phyloP scores from a whole-genome alignment of 2,113 vertebrate species.

The Alligator sinensis region DNA sequence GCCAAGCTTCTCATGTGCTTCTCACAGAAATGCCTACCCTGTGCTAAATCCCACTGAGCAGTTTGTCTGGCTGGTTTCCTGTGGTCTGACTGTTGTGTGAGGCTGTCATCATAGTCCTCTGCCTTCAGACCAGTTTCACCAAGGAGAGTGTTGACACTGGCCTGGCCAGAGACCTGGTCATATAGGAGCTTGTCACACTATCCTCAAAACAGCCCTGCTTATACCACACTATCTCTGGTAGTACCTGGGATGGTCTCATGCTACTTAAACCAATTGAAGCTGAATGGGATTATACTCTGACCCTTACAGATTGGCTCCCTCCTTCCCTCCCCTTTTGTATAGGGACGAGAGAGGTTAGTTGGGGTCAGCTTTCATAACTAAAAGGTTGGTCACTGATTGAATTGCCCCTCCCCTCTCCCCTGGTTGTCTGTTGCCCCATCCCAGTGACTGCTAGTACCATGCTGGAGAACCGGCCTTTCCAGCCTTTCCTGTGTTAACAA shows the following conservation, averaged over 20 bases:
- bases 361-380: not conserved
- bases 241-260: not conserved
- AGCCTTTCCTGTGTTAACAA: no score
- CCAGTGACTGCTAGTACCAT: not conserved
- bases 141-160: not conserved
- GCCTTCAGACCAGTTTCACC: not conserved
- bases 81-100: constrained; percentile 48
- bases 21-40: constrained; percentile 58
- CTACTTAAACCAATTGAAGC: not conserved
- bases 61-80: constrained; percentile 70
- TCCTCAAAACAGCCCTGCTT: not conserved
- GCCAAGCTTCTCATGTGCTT: constrained; percentile 41
- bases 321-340: not conserved
- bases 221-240: not conserved
- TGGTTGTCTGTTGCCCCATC: not conserved
- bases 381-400: not conserved
- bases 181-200: not conserved
- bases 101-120: constrained; percentile 29
- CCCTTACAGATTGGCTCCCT: not conserved
- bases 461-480: not conserved
- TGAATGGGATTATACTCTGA: not conserved
- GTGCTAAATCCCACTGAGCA: constrained; percentile 62
- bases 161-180: not conserved
- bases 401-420: not conserved
- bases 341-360: not conserved